phyloP scores from a whole-genome alignment of 2,797 vertebrate genomes.

The Holocentrus rufus region DNA sequence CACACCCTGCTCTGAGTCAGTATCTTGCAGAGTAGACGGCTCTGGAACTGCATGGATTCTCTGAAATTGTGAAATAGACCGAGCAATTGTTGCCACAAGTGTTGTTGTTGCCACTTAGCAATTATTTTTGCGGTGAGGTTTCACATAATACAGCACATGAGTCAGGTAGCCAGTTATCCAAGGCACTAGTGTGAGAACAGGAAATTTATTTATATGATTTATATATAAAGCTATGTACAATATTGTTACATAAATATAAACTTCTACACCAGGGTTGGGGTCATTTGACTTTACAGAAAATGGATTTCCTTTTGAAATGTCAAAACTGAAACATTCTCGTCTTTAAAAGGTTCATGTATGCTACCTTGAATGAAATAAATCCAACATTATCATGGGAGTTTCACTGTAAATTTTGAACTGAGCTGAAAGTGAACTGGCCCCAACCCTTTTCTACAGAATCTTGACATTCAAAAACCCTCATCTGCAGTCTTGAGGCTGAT shows the following conservation, averaged over 20 bases:
- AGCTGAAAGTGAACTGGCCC: background rate
- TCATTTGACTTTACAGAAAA: constrained; percentile 28
- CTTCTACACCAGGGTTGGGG: constrained; percentile 23
- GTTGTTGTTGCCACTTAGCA: no score
- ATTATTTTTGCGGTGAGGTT: background rate
- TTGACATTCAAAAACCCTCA: constrained; percentile 43
- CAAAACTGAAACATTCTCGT: background rate
- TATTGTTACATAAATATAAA: constrained; percentile 66
- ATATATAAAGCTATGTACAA: constrained; percentile 66
- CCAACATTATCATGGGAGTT: no score
- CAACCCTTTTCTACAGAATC: constrained; percentile 21
- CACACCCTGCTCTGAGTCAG: constrained; percentile 72
- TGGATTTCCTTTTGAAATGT: constrained; percentile 22
- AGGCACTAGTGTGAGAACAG: constrained; percentile 38
- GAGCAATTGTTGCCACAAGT: constrained; percentile 1
- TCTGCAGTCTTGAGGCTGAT: constrained; percentile 64
- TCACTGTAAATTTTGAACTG: background rate
- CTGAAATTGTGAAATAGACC: constrained; percentile 33
- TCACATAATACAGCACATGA: background rate
- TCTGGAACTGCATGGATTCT: constrained; percentile 22
- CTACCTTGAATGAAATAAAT: background rate
- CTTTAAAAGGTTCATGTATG: background rate
- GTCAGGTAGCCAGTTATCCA: background rate
- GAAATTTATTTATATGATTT: constrained; percentile 66
- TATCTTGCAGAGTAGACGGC: constrained; percentile 13